A percentile compares a stretch with the other conserved stretches of the same genome.
Conservation (phyloP, 2,888 invertebrate genomes). For the Liodrosophila aerea region DNA sequence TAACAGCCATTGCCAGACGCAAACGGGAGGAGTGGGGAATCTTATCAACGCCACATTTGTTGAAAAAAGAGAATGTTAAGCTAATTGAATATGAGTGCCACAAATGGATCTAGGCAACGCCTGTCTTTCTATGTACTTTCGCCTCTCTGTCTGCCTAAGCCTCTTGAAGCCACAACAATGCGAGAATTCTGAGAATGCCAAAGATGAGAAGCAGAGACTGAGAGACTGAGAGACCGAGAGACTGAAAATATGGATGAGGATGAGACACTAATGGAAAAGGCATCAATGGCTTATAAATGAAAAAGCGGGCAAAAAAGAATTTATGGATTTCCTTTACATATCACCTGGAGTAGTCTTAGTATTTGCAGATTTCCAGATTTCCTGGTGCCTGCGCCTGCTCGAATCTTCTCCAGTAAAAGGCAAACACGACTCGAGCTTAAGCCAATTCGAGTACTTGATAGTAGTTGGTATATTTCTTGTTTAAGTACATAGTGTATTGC, state of each 20-base stretch:
- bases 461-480: slow-evolving; percentile 4
- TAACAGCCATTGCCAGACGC: not conserved
- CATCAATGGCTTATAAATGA: slow-evolving; percentile 71
- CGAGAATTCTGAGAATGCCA: slow-evolving; percentile 28
- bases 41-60: slow-evolving; percentile 53
- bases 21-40: slow-evolving; percentile 6
- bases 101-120: slow-evolving; percentile 37
- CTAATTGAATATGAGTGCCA: slow-evolving; percentile 65
- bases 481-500: slow-evolving; percentile 26
- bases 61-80: slow-evolving; percentile 41
- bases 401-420: slow-evolving; percentile 17
- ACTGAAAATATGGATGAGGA: slow-evolving; percentile 14
- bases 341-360: slow-evolving; percentile 44
- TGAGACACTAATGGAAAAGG: slow-evolving; percentile 69
- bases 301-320: slow-evolving; percentile 59
- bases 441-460: slow-evolving; percentile 14
- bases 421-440: slow-evolving; percentile 35
- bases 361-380: slow-evolving; percentile 54
- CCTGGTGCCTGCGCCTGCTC: no score
- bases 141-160: slow-evolving; percentile 25
- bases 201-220: slow-evolving; percentile 9
- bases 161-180: slow-evolving; percentile 34
- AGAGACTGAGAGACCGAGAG: slow-evolving; percentile 10
- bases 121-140: slow-evolving; percentile 1
- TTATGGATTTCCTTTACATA: slow-evolving; percentile 56